phyloP scores from a whole-genome alignment of 1,140 invertebrate genomes.

The Euwallacea fornicatus region DNA sequence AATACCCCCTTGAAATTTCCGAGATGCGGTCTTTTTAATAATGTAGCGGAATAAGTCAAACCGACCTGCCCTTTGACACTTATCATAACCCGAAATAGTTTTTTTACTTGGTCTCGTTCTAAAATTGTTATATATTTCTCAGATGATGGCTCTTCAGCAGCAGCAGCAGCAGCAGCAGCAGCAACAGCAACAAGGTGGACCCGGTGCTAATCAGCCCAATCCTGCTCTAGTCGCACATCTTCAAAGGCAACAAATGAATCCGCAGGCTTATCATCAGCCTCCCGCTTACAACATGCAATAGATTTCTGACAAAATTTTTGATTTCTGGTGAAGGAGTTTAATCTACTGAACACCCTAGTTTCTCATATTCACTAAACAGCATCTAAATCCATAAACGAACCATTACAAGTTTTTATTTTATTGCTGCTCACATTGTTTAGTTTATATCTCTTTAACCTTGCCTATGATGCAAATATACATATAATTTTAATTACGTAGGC shows the following conservation, averaged over 20 bases:
- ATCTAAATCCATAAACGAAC: too few species aligned
- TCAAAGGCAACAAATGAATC: slow-evolving; percentile 50
- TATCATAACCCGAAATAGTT: neutral
- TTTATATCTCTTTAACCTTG: too few species aligned
- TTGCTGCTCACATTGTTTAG: too few species aligned
- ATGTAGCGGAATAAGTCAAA: neutral
- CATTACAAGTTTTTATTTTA: too few species aligned
- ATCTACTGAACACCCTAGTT: too few species aligned
- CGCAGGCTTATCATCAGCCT: slow-evolving; percentile 51
- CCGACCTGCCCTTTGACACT: neutral
- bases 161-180: slow-evolving; percentile 50
- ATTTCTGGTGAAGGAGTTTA: too few species aligned
- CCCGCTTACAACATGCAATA: slow-evolving; percentile 49
- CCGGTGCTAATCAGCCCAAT: slow-evolving; percentile 46
- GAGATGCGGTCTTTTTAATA: neutral
- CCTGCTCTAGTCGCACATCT: slow-evolving; percentile 49
- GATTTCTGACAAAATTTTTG: neutral
- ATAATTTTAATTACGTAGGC: too few species aligned
- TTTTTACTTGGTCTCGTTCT: neutral
- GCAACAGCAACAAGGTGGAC: slow-evolving; percentile 47
- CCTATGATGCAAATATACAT: too few species aligned
- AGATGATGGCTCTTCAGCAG: slow-evolving; percentile 46
- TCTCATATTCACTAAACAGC: too few species aligned
- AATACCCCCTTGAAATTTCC: neutral
- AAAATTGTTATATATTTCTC: neutral